phyloP scores from a whole-genome alignment of 2,113 vertebrate genomes.

The Solea solea region DNA sequence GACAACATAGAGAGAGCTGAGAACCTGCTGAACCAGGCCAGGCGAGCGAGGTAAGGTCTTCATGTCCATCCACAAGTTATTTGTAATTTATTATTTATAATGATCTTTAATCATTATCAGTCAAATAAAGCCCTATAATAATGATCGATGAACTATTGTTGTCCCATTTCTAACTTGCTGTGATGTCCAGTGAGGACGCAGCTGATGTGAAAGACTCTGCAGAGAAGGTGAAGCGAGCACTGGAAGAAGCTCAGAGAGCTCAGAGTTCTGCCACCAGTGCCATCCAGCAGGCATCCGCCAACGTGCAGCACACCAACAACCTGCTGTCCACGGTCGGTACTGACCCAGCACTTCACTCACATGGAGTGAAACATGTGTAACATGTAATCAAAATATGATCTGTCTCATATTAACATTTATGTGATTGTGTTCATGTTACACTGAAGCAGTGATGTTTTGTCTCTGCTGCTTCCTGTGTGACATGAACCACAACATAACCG shows the following conservation, averaged over 20 bases:
- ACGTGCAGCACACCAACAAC: constrained; percentile 90
- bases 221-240: constrained; percentile 87
- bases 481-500: neutral
- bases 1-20: constrained; percentile 90
- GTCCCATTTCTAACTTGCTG: neutral
- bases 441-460: no score
- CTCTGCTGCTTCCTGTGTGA: no score
- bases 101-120: no score
- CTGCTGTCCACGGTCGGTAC: constrained; percentile 89
- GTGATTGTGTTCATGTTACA: neutral
- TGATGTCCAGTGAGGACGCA: constrained; percentile 85
- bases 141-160: no score
- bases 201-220: constrained; percentile 87
- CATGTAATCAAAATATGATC: neutral
- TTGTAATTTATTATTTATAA: no score
- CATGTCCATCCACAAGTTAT: neutral
- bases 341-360: neutral
- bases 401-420: neutral
- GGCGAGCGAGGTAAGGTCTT: constrained; percentile 84
- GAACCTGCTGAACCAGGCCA: constrained; percentile 88
- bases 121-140: no score
- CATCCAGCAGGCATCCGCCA: constrained; percentile 88
- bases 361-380: neutral
- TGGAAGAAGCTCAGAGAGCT: constrained; percentile 90
- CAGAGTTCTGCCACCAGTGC: constrained; percentile 88